These are phyloP conservation scores for Rhadina sibilatrix DNA, from an alignment of 2,113 vertebrate species.

Conservation along the genomic window DNA sequence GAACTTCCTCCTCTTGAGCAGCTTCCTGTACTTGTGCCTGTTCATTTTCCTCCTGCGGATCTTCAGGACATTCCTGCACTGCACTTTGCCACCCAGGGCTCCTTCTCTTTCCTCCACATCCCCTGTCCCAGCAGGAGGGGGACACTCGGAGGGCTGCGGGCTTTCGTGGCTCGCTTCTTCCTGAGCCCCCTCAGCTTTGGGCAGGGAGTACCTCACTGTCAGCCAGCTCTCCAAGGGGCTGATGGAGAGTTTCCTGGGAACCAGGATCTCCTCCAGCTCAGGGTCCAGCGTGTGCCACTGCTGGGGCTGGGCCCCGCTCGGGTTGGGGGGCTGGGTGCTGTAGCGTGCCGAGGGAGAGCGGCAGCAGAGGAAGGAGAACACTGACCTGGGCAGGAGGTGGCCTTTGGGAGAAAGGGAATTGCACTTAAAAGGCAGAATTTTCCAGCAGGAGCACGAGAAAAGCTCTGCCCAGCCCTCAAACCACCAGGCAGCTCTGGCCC, in stretches of 20 bases:
- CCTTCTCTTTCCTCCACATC: slow-evolving; percentile 46
- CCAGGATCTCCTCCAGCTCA: slow-evolving; percentile 86
- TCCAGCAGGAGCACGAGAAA: not conserved
- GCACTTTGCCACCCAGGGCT: fast-evolving
- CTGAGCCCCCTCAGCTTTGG: slow-evolving; percentile 42
- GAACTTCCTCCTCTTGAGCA: slow-evolving; percentile 86
- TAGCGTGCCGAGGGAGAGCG: not conserved
- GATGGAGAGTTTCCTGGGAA: slow-evolving; percentile 90
- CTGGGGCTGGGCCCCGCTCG: slow-evolving; percentile 59
- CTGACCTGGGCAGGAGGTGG: not conserved
- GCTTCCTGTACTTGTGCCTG: slow-evolving; percentile 89
- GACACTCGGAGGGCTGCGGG: slow-evolving; percentile 9
- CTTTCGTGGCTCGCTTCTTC: not conserved
- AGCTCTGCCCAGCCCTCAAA: not conserved
- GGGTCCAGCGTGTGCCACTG: slow-evolving; percentile 74
- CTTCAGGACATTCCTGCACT: slow-evolving; percentile 87
- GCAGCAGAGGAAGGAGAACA: not conserved
- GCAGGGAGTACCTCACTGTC: slow-evolving; percentile 79
- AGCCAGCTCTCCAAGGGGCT: slow-evolving; percentile 94
- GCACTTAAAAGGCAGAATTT: not conserved
- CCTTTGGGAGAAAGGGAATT: slow-evolving; percentile 24
- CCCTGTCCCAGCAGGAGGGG: not conserved
- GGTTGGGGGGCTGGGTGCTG: slow-evolving; percentile 70
- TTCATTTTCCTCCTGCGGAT: slow-evolving; percentile 93
- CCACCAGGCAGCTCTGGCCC: fast-evolving